These are phyloP conservation scores for Echeneis naucrates DNA, from an alignment of 2,797 vertebrate species.

Conservation along the genomic window DNA sequence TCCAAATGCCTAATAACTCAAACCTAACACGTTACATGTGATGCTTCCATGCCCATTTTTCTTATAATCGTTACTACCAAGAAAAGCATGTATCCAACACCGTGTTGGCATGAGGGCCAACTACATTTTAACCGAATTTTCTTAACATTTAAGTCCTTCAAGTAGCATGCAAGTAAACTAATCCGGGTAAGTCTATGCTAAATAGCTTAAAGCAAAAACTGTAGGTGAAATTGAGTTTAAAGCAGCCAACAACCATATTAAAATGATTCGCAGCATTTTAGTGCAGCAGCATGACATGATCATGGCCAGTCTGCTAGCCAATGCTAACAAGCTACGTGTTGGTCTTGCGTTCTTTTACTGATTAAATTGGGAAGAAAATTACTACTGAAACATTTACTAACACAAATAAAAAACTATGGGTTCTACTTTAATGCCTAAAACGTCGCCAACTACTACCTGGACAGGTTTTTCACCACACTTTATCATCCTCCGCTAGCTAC, in stretches of 20 bases:
- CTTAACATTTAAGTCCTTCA: background rate
- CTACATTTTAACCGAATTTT: background rate
- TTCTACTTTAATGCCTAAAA: rapidly evolving
- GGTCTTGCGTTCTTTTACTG: rapidly evolving
- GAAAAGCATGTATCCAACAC: no score
- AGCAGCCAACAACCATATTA: rapidly evolving
- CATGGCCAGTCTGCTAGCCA: slow-evolving; percentile 8
- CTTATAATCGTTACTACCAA: no score
- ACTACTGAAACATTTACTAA: no score
- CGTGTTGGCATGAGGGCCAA: background rate
- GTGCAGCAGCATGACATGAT: slow-evolving; percentile 37
- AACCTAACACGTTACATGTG: background rate
- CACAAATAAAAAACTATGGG: rapidly evolving
- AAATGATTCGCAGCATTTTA: rapidly evolving
- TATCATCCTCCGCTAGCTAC: slow-evolving; percentile 20
- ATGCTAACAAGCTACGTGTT: background rate
- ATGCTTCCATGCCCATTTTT: background rate
- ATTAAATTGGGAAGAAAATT: no score
- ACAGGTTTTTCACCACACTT: background rate
- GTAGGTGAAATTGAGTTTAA: background rate
- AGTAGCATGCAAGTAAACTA: no score
- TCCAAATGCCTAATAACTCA: background rate
- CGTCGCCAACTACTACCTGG: rapidly evolving
- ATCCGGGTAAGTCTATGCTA: no score
- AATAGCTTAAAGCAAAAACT: background rate